Conservation (phyloP, 2,113 vertebrate genomes). For the Ranitomeya imitator region DNA sequence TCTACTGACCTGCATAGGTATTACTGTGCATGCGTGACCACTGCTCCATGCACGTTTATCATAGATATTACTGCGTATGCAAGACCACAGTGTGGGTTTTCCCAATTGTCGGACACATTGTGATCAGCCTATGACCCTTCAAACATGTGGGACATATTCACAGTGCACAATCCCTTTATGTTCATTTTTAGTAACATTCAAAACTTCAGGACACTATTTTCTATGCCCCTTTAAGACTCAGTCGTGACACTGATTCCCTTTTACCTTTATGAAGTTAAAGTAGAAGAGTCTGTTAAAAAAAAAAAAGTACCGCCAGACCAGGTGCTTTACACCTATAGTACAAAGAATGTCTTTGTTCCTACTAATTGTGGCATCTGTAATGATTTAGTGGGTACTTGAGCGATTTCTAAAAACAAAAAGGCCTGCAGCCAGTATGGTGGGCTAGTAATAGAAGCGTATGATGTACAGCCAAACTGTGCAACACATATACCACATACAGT, state of each 20-base stretch:
- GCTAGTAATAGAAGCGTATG: no score
- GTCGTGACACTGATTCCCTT: background rate
- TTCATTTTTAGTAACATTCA: no score
- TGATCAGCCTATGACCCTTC: background rate
- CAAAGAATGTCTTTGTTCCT: slow-evolving; percentile 30
- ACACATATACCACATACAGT: background rate
- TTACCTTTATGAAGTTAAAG: background rate
- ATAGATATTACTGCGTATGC: no score
- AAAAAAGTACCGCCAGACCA: background rate
- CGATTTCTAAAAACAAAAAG: background rate
- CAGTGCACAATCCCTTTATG: no score
- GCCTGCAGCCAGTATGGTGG: background rate
- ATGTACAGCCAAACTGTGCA: background rate
- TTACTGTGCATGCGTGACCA: no score
- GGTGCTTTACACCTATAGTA: slow-evolving; percentile 36
- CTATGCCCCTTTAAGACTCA: background rate
- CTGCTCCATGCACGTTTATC: no score
- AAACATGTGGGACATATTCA: no score
- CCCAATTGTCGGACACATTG: no score
- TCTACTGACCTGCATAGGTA: no score
- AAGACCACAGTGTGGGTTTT: no score
- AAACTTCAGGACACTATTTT: background rate
- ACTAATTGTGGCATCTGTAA: background rate
- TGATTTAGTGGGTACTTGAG: background rate
- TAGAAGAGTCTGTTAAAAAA: background rate